Evolutionary conservation across 2,113 vertebrate species (phyloP).

Genomic region (Bombycilla garrulus): DNA sequence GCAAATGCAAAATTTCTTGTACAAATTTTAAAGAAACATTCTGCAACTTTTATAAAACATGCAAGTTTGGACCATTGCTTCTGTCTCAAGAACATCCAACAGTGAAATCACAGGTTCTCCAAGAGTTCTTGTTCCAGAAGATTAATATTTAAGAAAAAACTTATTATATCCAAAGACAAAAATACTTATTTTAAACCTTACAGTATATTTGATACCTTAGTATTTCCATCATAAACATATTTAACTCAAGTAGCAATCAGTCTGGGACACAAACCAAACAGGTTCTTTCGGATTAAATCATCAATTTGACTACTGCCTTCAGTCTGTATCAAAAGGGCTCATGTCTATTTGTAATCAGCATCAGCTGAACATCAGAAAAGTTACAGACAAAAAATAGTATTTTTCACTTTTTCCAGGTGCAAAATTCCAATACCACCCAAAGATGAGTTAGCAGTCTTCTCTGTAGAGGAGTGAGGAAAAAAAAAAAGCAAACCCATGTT

Average conservation of each 20-base stretch:
- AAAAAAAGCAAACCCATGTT: rapidly evolving
- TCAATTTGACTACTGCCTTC: not conserved
- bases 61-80: not conserved
- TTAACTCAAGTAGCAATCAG: not conserved
- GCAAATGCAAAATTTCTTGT: constrained; percentile 8
- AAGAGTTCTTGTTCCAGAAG: not conserved
- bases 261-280: not conserved
- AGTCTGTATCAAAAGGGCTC: not conserved
- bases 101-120: not conserved
- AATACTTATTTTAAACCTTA: not conserved
- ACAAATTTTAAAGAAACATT: not conserved
- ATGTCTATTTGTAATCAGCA: not conserved
- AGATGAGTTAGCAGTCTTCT: not conserved
- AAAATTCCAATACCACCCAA: not conserved
- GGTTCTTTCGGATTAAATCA: not conserved
- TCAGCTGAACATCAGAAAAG: not conserved
- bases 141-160: not conserved
- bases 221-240: not conserved
- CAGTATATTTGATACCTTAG: not conserved
- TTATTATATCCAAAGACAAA: constrained; percentile 14
- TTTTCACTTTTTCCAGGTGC: not conserved
- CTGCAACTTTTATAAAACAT: not conserved
- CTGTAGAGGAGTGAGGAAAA: not conserved
- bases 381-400: not conserved
- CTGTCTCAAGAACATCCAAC: not conserved